A percentile compares a stretch with the other conserved stretches of the same genome.
Evolutionary conservation across 2,113 vertebrate genomes (phyloP).

Genomic region (Lepidothrix coronata): DNA sequence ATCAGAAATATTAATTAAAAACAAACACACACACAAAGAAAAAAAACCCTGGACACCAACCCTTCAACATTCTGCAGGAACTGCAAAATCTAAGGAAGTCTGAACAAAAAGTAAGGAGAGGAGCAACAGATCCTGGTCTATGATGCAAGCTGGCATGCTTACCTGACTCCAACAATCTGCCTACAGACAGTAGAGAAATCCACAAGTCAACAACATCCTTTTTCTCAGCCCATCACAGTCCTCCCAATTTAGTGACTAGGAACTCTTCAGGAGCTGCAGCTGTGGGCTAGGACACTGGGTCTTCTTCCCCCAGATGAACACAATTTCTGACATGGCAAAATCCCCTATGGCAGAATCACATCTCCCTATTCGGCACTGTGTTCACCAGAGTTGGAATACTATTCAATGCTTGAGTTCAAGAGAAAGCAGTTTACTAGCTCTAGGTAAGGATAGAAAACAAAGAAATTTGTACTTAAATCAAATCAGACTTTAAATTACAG

Average conservation of each 20-base stretch:
- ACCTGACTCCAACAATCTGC: neutral
- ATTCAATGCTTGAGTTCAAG: neutral
- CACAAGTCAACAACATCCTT: neutral
- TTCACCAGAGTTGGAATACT: neutral
- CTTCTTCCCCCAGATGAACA: neutral
- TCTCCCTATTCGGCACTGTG: rapidly evolving
- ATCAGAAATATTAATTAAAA: neutral
- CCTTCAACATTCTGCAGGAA: neutral
- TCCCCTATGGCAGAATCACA: neutral
- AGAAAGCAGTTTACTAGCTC: neutral
- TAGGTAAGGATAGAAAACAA: neutral
- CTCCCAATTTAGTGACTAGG: neutral
- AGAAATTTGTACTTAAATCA: neutral
- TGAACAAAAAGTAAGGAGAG: neutral
- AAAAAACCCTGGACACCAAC: neutral
- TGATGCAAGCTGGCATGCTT: neutral
- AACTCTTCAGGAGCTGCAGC: neutral
- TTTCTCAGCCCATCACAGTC: neutral
- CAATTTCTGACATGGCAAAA: neutral
- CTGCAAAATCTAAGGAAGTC: neutral
- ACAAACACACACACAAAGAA: rapidly evolving
- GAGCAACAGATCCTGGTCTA: neutral
- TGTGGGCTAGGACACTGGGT: neutral
- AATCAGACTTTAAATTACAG: neutral
- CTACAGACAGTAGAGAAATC: neutral